A percentile compares a stretch with the other conserved stretches of the same genome.
phyloP scores from a whole-genome alignment of 23 tunicate genomes.

The Styela plicata region DNA sequence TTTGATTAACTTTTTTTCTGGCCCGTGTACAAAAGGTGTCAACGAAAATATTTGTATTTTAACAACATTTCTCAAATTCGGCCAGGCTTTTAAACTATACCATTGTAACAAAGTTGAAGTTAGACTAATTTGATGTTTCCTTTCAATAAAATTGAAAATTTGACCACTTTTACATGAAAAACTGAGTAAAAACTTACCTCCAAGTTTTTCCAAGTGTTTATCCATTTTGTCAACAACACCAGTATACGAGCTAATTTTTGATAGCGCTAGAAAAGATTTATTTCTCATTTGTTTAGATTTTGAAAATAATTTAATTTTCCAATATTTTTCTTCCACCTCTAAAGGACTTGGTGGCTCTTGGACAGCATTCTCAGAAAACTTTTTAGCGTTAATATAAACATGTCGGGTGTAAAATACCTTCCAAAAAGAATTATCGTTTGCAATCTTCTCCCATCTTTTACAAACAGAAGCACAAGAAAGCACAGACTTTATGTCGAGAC shows the following conservation, averaged over 20 bases:
- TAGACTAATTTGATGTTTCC: background rate
- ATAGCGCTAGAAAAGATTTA: background rate
- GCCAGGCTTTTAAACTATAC: slow-evolving; percentile 41
- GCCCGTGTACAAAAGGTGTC: slow-evolving; percentile 19
- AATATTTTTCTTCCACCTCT: background rate
- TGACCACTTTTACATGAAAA: background rate
- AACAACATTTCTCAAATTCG: slow-evolving; percentile 15
- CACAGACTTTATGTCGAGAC: slow-evolving; percentile 1
- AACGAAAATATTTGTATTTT: slow-evolving; percentile 27
- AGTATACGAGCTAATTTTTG: slow-evolving; percentile 29
- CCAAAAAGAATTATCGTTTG: slow-evolving; percentile 3
- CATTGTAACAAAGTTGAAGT: slow-evolving; percentile 33
- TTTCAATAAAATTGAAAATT: slow-evolving; percentile 2
- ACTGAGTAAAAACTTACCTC: slow-evolving; percentile 33
- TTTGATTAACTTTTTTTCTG: background rate
- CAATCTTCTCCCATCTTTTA: slow-evolving; percentile 10
- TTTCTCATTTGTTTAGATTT: slow-evolving; percentile 17
- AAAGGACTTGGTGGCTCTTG: background rate
- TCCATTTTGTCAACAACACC: slow-evolving; percentile 25
- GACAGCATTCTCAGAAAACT: background rate
- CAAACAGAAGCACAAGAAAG: slow-evolving; percentile 11
- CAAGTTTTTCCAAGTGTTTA: slow-evolving; percentile 13
- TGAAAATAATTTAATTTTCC: slow-evolving; percentile 10
- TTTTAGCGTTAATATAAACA: background rate
- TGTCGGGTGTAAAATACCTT: background rate